Percentiles rank a stretch among this genome's conserved stretches.
Evolutionary conservation across 2,888 invertebrate species (phyloP).

Genomic region (Erynnis tages): DNA sequence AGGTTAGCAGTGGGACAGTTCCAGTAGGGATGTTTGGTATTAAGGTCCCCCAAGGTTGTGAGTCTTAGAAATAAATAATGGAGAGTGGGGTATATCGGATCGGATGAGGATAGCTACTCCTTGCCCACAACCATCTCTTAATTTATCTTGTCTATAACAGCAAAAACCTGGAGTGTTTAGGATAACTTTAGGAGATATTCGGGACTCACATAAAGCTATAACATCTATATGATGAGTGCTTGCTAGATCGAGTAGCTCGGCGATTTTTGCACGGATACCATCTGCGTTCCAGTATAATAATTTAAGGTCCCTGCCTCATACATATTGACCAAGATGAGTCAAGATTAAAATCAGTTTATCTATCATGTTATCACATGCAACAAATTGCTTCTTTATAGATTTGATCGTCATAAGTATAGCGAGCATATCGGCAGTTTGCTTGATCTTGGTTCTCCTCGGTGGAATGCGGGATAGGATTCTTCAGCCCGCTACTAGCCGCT

Average conservation of each 20-base stretch:
- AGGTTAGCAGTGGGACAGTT: neutral
- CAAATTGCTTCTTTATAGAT: constrained; percentile 22
- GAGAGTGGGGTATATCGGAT: neutral
- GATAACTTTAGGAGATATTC: neutral
- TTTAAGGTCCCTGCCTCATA: neutral
- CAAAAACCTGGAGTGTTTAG: neutral
- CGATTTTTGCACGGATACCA: constrained; percentile 18
- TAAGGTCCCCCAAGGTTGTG: neutral
- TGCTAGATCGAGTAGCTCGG: constrained; percentile 14
- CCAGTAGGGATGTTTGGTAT: neutral
- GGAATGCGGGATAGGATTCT: no score
- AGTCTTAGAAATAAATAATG: neutral
- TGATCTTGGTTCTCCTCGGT: no score
- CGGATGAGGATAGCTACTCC: neutral
- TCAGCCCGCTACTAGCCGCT: neutral
- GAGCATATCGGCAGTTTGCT: constrained; percentile 25
- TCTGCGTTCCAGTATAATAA: constrained; percentile 27
- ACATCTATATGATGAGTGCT: neutral
- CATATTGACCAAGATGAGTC: constrained; percentile 8
- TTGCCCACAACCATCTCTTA: neutral
- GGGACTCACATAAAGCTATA: neutral
- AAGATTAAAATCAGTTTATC: constrained; percentile 25
- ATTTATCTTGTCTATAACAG: neutral
- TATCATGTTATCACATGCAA: constrained; percentile 7
- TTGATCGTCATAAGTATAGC: constrained; percentile 20